These are phyloP conservation scores for Trilocha varians DNA, from an alignment of 2,888 invertebrate genomes.

Conservation along the genomic window DNA sequence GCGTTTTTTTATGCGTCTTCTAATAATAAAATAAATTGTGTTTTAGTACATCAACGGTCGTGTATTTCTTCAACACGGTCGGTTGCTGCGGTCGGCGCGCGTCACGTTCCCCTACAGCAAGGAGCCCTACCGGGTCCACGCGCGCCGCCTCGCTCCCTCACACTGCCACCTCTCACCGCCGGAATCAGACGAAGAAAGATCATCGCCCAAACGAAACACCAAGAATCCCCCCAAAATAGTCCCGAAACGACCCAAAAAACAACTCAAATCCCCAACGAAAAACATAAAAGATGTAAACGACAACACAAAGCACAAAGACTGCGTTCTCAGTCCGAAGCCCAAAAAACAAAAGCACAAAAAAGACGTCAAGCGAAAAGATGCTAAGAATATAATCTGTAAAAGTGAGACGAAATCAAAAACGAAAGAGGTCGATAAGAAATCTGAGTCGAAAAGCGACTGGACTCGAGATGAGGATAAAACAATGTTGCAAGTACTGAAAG, in stretches of 20 bases:
- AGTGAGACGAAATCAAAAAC: conserved; percentile 32
- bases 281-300: conserved; percentile 54
- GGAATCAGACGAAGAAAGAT: conserved; percentile 49
- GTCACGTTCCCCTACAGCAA: conserved; percentile 69
- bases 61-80: conserved; percentile 81
- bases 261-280: conserved; percentile 57
- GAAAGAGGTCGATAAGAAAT: conserved; percentile 18
- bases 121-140: conserved; percentile 58
- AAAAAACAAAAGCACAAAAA: conserved; percentile 24
- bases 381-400: conserved; percentile 14
- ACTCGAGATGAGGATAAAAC: conserved; percentile 87
- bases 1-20: no score
- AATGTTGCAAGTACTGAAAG: conserved; percentile 83
- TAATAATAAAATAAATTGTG: conserved; percentile 8
- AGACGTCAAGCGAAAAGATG: conserved; percentile 14
- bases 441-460: conserved; percentile 69
- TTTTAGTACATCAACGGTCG: conserved; percentile 83
- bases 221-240: conserved; percentile 37
- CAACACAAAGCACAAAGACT: conserved; percentile 52
- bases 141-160: conserved; percentile 45
- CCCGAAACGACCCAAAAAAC: conserved; percentile 48
- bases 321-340: conserved; percentile 38
- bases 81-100: conserved; percentile 78
- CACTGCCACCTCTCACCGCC: conserved; percentile 42
- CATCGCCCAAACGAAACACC: conserved; percentile 42